A percentile compares a stretch with the other conserved stretches of the same genome.
Conservation (phyloP, 30 jellyfish, hydroid and myxozoan genomes). For the Turritopsis rubra region DNA sequence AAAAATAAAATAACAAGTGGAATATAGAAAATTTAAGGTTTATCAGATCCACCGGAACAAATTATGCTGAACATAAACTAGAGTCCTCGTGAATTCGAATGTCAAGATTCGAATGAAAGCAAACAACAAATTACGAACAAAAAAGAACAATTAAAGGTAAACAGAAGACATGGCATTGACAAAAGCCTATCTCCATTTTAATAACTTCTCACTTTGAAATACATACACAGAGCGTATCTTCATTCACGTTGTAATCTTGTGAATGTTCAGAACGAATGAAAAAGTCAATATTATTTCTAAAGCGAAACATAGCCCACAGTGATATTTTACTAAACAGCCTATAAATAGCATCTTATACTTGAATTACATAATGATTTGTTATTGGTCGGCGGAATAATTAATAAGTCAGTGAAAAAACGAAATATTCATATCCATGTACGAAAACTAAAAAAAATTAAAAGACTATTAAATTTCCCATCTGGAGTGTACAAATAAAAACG, state of each 20-base stretch:
- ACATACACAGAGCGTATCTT: not conserved
- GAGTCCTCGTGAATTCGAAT: too few species aligned
- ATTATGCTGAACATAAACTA: too few species aligned
- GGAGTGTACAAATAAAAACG: not conserved
- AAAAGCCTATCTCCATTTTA: too few species aligned
- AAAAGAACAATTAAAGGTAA: too few species aligned
- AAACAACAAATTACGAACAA: too few species aligned
- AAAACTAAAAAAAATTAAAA: not conserved
- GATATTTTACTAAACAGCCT: not conserved
- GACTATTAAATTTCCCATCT: not conserved
- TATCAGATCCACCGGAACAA: too few species aligned
- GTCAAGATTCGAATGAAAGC: too few species aligned
- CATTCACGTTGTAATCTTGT: not conserved
- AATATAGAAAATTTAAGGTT: too few species aligned
- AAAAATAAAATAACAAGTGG: too few species aligned
- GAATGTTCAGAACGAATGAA: not conserved
- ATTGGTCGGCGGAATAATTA: not conserved
- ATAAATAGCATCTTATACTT: not conserved
- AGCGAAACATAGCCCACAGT: not conserved
- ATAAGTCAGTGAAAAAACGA: not conserved
- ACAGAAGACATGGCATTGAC: too few species aligned
- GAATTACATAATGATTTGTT: not conserved
- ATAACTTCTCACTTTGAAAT: not conserved
- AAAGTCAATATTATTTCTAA: not conserved
- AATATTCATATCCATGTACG: not conserved